phyloP scores from a whole-genome alignment of 1,140 invertebrate species.

The Nasonia giraulti region DNA sequence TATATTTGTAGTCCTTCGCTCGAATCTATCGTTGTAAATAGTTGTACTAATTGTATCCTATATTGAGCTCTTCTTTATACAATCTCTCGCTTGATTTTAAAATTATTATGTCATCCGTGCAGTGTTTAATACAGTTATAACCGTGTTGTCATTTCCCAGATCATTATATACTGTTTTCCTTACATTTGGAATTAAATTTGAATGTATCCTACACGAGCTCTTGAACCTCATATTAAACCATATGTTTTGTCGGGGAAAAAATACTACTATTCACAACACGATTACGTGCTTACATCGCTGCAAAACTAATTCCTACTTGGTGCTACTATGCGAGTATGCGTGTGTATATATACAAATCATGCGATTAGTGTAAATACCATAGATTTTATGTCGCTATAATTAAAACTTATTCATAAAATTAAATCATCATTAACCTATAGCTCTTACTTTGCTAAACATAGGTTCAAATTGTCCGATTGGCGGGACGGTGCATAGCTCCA shows the following conservation, averaged over 20 bases:
- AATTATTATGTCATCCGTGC: neutral
- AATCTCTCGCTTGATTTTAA: conserved; percentile 31
- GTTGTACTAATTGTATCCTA: conserved; percentile 45
- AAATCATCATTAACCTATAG: conserved; percentile 43
- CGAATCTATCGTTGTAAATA: conserved; percentile 47
- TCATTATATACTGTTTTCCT: neutral
- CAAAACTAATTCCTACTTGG: conserved; percentile 39
- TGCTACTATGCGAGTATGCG: conserved; percentile 18
- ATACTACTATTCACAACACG: conserved; percentile 8
- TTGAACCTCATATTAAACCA: neutral
- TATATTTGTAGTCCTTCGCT: conserved; percentile 36
- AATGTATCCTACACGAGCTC: neutral
- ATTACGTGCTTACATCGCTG: neutral
- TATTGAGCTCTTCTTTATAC: conserved; percentile 28
- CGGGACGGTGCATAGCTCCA: conserved; percentile 43
- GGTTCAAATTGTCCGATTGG: conserved; percentile 34
- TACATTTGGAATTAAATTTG: neutral
- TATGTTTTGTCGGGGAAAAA: neutral
- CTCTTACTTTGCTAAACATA: conserved; percentile 43
- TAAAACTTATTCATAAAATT: conserved; percentile 44
- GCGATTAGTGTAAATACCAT: conserved; percentile 49
- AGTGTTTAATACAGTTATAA: conserved; percentile 14
- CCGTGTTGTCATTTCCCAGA: conserved; percentile 17
- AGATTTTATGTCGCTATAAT: conserved; percentile 38
- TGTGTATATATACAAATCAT: conserved; percentile 40